These are phyloP conservation scores for Patiria miniata DNA, from an alignment of 35 echinoderm and acorn worm genomes.

Conservation along the genomic window DNA sequence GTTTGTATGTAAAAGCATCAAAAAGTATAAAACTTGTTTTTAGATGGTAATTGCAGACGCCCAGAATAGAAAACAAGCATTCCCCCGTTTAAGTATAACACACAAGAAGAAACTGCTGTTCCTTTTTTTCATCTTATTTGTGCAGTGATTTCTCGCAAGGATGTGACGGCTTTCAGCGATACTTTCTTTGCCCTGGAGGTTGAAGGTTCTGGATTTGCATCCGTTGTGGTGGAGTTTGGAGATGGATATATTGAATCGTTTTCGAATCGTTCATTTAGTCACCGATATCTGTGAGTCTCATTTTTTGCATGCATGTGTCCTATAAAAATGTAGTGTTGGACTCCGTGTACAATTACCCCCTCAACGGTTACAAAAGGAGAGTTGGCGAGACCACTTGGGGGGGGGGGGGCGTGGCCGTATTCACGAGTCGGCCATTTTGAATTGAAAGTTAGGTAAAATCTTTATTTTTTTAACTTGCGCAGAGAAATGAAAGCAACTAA, in stretches of 20 bases:
- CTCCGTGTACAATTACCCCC: background rate
- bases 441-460: too few species aligned
- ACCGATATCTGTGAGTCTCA: background rate
- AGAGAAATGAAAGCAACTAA: too few species aligned
- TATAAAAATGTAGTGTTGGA: background rate
- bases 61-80: too few species aligned
- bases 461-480: background rate
- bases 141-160: background rate
- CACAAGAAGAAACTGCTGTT: too few species aligned
- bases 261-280: background rate
- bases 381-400: too few species aligned
- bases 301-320: background rate
- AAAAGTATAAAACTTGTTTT: too few species aligned
- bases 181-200: background rate
- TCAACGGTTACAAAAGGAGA: background rate
- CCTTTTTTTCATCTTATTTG: background rate
- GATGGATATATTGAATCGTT: background rate
- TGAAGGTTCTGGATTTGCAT: background rate
- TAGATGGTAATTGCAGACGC: too few species aligned
- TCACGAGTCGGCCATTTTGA: too few species aligned
- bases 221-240: background rate
- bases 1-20: too few species aligned
- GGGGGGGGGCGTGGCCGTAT: background rate
- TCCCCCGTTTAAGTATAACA: too few species aligned
- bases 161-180: background rate